Conservation (phyloP, 2,888 invertebrate genomes). For the Sussaba pulchella region DNA sequence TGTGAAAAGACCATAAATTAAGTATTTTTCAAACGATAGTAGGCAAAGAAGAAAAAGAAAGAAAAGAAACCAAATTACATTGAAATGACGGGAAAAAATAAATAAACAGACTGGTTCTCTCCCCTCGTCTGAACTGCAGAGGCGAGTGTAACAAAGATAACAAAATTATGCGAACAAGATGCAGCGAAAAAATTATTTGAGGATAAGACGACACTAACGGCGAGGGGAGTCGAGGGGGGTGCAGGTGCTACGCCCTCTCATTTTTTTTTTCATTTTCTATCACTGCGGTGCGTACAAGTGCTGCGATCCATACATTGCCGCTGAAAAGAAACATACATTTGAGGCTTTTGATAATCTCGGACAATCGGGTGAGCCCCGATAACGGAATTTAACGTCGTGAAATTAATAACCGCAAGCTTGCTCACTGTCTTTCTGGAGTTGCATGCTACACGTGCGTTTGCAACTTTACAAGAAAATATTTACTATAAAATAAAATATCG, state of each 20-base stretch:
- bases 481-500: too few species aligned
- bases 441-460: slow-evolving; percentile 27
- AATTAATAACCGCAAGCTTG: background rate
- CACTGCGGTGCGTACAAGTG: slow-evolving; percentile 81
- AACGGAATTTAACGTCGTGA: background rate
- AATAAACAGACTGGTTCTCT: slow-evolving; percentile 27
- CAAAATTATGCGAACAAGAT: slow-evolving; percentile 48
- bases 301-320: slow-evolving; percentile 80
- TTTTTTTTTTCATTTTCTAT: slow-evolving; percentile 72
- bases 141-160: slow-evolving; percentile 30
- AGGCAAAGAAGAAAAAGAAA: background rate
- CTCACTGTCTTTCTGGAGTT: background rate
- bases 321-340: slow-evolving; percentile 82
- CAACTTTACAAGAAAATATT: too few species aligned
- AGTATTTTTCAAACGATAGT: background rate
- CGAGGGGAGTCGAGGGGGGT: slow-evolving; percentile 64
- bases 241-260: slow-evolving; percentile 47
- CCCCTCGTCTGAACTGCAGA: too few species aligned
- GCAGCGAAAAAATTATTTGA: slow-evolving; percentile 45
- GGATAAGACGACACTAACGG: slow-evolving; percentile 77
- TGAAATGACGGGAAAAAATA: slow-evolving; percentile 19
- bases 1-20: slow-evolving; percentile 27
- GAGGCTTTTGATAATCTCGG: slow-evolving; percentile 59
- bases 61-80: slow-evolving; percentile 36
- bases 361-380: background rate